A percentile compares a stretch with the other conserved stretches of the same genome.
These are phyloP conservation scores for Phymanthus crucifer DNA, from an alignment of 92 coral and sea anemone genomes.

Conservation along the genomic window DNA sequence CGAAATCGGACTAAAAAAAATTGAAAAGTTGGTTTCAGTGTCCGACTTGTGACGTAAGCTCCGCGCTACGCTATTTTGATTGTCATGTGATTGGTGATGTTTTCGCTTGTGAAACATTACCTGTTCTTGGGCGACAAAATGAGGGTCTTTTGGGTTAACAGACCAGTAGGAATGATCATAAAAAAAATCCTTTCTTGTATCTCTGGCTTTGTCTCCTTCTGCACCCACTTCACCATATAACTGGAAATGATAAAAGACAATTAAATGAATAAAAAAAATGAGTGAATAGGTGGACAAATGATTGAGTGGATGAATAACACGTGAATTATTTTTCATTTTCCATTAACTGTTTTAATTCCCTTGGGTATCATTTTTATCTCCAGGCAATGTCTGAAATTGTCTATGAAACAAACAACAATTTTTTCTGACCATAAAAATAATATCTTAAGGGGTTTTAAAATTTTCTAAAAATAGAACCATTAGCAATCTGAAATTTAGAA, in stretches of 20 bases:
- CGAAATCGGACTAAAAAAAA: no score
- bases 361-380: no score
- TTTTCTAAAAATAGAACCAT: no score
- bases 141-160: slow-evolving; percentile 74
- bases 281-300: neutral
- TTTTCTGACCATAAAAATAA: no score
- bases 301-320: neutral
- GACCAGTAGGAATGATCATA: slow-evolving; percentile 98
- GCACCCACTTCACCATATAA: slow-evolving; percentile 73
- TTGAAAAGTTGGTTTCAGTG: no score
- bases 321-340: neutral
- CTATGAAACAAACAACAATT: no score
- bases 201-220: slow-evolving; percentile 78
- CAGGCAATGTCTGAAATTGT: no score
- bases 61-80: no score
- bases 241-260: slow-evolving; percentile 20
- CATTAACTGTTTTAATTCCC: no score
- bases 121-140: slow-evolving; percentile 81
- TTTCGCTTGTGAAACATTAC: slow-evolving; percentile 34
- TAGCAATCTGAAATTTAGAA: neutral
- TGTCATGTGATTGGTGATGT: no score
- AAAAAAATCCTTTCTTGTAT: slow-evolving; percentile 75
- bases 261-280: neutral
- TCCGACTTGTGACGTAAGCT: no score
- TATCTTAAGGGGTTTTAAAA: no score